Conservation (phyloP, 2,888 invertebrate species). For the Synergus laeviventris region DNA sequence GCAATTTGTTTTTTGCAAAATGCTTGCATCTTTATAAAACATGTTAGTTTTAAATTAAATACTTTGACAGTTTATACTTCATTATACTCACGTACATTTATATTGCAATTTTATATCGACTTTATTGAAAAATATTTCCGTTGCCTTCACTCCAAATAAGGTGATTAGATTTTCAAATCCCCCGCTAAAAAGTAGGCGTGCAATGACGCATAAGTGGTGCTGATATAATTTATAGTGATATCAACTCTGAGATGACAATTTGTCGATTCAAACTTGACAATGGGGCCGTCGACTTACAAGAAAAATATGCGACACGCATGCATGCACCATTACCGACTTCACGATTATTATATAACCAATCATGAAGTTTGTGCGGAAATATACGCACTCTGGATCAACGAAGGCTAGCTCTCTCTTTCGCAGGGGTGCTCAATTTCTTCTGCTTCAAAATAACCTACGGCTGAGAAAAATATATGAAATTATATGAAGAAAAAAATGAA, state of each 20-base stretch:
- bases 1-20: too few relatives aligned
- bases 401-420: constrained; percentile 11
- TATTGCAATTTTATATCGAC: neutral
- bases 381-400: neutral
- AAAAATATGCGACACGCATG: constrained; percentile 49
- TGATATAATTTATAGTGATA: neutral
- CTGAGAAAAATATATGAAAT: too few relatives aligned
- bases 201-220: neutral
- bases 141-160: constrained; percentile 6
- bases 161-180: constrained; percentile 1
- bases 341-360: neutral
- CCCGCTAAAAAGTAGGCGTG: constrained; percentile 37
- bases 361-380: constrained; percentile 1
- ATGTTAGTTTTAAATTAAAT: too few relatives aligned
- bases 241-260: neutral
- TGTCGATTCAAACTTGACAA: constrained; percentile 68
- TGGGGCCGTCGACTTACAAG: constrained; percentile 64
- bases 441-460: neutral
- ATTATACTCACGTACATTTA: too few relatives aligned
- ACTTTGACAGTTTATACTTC: too few relatives aligned
- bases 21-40: too few relatives aligned
- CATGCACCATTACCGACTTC: neutral
- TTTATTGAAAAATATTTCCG: neutral
- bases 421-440: neutral
- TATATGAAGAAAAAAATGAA: too few relatives aligned